Conservation (phyloP, 2,113 vertebrate species). For the Charadrius vociferus region DNA sequence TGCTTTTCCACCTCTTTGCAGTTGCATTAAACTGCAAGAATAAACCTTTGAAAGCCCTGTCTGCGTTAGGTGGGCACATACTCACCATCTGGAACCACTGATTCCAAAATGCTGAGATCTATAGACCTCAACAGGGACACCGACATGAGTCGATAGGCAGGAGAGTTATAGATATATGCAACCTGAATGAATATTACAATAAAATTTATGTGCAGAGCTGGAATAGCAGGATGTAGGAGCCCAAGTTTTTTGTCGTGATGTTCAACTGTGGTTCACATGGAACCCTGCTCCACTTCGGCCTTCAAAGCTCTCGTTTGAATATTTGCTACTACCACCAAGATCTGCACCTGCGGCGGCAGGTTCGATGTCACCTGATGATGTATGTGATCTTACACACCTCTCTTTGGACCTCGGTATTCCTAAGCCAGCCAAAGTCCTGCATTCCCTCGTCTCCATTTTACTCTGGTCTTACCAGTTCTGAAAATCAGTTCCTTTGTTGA, state of each 20-base stretch:
- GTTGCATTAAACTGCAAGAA: neutral
- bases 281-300: no score
- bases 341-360: no score
- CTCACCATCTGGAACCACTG: neutral
- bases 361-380: neutral
- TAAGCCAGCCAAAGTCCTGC: neutral
- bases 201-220: neutral
- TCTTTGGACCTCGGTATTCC: neutral
- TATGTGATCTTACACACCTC: neutral
- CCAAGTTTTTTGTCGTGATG: neutral
- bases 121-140: neutral
- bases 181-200: neutral
- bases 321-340: no score
- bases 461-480: neutral
- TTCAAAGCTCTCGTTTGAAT: no score
- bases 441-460: neutral
- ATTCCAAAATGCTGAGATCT: neutral
- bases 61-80: no score
- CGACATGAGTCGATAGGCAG: neutral
- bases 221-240: neutral
- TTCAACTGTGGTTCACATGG: no score
- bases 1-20: neutral
- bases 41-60: neutral
- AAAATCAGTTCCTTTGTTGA: neutral
- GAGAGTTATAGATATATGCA: neutral